Conservation (phyloP, 2,888 invertebrate genomes). For the Bedellia somnulentella region DNA sequence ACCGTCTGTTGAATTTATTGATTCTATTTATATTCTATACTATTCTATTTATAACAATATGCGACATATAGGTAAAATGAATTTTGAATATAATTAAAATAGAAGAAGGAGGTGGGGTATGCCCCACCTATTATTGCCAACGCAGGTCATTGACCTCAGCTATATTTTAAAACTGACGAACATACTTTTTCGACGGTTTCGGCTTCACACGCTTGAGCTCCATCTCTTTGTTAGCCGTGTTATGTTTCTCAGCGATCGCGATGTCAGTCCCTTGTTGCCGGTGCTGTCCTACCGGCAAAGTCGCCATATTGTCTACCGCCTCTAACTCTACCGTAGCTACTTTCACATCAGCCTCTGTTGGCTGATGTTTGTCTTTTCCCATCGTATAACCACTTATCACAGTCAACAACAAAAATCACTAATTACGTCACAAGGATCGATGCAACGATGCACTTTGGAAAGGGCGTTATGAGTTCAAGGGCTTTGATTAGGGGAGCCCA, state of each 20-base stretch:
- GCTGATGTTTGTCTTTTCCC: conserved; percentile 55
- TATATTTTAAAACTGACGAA: conserved; percentile 8
- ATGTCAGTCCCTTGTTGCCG: conserved; percentile 69
- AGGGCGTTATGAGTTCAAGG: too few species aligned
- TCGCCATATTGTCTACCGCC: conserved; percentile 86
- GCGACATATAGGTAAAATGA: too few species aligned
- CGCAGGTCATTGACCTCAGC: neutral
- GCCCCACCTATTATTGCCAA: neutral
- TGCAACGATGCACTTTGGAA: too few species aligned
- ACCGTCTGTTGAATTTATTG: too few species aligned
- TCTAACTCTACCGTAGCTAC: conserved; percentile 88
- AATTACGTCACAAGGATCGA: conserved; percentile 2
- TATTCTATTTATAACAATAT: too few species aligned
- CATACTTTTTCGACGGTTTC: conserved; percentile 82
- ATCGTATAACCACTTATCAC: conserved; percentile 20
- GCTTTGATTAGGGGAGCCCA: conserved; percentile 16
- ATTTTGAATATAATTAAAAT: too few species aligned
- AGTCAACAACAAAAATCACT: neutral
- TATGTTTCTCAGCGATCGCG: conserved; percentile 78
- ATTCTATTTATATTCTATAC: too few species aligned
- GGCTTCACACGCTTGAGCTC: conserved; percentile 83
- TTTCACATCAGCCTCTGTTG: conserved; percentile 75
- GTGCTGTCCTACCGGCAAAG: conserved; percentile 80
- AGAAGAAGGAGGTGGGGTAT: too few species aligned
- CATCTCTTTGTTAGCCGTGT: conserved; percentile 84